phyloP scores from a whole-genome alignment of 30 jellyfish, hydroid and myxozoan species.

The Chrysaora quinquecirrha region DNA sequence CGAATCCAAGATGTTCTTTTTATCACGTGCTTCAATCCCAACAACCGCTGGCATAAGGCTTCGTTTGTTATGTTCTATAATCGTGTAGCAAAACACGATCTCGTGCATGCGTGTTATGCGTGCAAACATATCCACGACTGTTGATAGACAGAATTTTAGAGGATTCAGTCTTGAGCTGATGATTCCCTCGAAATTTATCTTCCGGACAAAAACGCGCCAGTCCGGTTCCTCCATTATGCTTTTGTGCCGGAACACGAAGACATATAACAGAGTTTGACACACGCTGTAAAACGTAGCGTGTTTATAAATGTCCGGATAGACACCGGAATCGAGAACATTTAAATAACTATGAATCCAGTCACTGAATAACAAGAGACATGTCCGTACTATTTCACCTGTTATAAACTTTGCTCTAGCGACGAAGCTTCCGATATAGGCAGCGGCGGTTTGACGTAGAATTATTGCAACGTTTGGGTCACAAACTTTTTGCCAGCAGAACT shows the following conservation, averaged over 20 bases:
- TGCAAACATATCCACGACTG: conserved; percentile 90
- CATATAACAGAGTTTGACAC: conserved; percentile 82
- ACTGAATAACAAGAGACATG: conserved; percentile 28
- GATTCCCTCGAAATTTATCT: conserved; percentile 72
- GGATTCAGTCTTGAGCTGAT: conserved; percentile 81
- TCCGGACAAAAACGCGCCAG: conserved; percentile 52
- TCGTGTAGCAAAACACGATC: conserved; percentile 89
- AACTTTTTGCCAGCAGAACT: conserved; percentile 74
- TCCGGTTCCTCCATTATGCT: conserved; percentile 39
- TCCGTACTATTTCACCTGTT: conserved; percentile 27
- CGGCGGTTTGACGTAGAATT: conserved; percentile 71
- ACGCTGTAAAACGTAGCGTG: conserved; percentile 83
- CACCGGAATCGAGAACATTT: conserved; percentile 63
- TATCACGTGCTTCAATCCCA: conserved; percentile 9
- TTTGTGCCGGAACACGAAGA: conserved; percentile 72
- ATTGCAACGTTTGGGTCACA: conserved; percentile 77
- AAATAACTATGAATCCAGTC: conserved; percentile 83
- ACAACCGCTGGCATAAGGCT: conserved; percentile 32
- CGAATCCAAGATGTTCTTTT: conserved; percentile 56
- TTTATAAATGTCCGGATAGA: conserved; percentile 56
- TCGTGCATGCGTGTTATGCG: conserved; percentile 88
- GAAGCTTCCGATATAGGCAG: conserved; percentile 74
- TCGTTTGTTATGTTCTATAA: conserved; percentile 86
- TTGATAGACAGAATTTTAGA: conserved; percentile 70
- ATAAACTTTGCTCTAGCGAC: conserved; percentile 81